phyloP scores from a whole-genome alignment of 2,888 invertebrate species.

The Melinaea marsaeus region DNA sequence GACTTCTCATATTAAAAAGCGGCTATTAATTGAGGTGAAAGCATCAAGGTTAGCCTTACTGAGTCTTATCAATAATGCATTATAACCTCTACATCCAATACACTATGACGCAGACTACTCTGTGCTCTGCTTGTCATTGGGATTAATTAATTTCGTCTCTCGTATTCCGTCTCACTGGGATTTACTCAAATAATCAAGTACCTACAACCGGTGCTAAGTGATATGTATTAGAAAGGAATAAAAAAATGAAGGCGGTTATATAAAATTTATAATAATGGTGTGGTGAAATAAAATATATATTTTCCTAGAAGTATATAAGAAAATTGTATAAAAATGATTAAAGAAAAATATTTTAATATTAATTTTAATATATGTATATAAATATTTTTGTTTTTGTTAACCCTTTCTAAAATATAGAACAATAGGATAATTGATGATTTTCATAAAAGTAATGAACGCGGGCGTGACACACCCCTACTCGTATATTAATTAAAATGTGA shows the following conservation, averaged over 20 bases:
- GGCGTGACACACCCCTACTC: slow-evolving; percentile 51
- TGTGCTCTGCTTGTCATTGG: slow-evolving; percentile 1
- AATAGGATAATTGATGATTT: slow-evolving; percentile 58
- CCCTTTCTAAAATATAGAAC: not conserved
- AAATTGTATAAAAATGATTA: too few species aligned
- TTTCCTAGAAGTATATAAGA: too few species aligned
- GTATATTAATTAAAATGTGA: slow-evolving; percentile 74
- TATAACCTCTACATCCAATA: not conserved
- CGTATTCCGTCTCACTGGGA: slow-evolving; percentile 3
- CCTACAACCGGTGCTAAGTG: not conserved
- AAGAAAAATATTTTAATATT: not conserved
- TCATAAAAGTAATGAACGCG: slow-evolving; percentile 53
- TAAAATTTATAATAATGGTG: too few species aligned
- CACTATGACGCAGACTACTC: not conserved
- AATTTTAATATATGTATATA: not conserved
- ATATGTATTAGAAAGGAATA: not conserved
- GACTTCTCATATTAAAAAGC: not conserved
- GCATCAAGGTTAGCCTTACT: not conserved
- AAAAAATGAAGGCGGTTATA: too few species aligned
- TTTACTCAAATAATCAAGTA: slow-evolving; percentile 1
- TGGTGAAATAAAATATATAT: too few species aligned
- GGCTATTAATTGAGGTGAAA: slow-evolving; percentile 1
- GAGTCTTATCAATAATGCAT: not conserved
- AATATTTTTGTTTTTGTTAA: slow-evolving; percentile 5
- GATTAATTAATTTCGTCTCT: slow-evolving; percentile 5